Percentiles rank a stretch among this genome's conserved stretches.
Evolutionary conservation across 2,113 vertebrate genomes (phyloP).

Genomic region (Centropristis striata): DNA sequence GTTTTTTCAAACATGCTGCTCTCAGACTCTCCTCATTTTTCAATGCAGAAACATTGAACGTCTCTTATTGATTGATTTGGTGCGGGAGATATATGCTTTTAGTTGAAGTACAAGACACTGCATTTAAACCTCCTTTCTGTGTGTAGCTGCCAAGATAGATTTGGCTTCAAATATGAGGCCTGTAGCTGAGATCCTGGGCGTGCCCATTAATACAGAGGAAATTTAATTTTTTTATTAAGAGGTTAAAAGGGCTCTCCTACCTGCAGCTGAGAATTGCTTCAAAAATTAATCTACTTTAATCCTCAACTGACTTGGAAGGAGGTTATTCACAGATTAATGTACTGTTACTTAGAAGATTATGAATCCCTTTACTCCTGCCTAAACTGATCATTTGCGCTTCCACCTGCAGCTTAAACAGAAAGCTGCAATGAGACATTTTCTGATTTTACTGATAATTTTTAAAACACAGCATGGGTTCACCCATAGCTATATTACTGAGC

Average conservation of each 20-base stretch:
- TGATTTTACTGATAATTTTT: conserved; percentile 23
- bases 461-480: conserved; percentile 23
- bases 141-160: neutral
- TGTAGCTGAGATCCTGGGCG: conserved; percentile 1
- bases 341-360: conserved; percentile 30
- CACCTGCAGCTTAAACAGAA: conserved; percentile 20
- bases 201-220: conserved; percentile 5
- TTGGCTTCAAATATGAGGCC: conserved; percentile 6
- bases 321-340: conserved; percentile 49
- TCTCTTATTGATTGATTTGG: neutral
- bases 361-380: conserved; percentile 19
- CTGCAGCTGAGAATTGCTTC: conserved; percentile 39
- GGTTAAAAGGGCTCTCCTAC: conserved; percentile 37
- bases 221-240: conserved; percentile 13
- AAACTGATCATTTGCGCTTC: conserved; percentile 32
- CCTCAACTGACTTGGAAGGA: conserved; percentile 32
- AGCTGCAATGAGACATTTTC: neutral
- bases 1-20: neutral
- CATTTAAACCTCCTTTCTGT: conserved; percentile 5
- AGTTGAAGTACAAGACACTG: neutral
- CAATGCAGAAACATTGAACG: neutral
- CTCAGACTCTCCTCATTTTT: conserved; percentile 2
- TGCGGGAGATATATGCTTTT: neutral
- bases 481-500: neutral
- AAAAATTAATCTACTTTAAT: conserved; percentile 42